Conservation (phyloP, 2,113 vertebrate genomes). For the Willisornis vidua region DNA sequence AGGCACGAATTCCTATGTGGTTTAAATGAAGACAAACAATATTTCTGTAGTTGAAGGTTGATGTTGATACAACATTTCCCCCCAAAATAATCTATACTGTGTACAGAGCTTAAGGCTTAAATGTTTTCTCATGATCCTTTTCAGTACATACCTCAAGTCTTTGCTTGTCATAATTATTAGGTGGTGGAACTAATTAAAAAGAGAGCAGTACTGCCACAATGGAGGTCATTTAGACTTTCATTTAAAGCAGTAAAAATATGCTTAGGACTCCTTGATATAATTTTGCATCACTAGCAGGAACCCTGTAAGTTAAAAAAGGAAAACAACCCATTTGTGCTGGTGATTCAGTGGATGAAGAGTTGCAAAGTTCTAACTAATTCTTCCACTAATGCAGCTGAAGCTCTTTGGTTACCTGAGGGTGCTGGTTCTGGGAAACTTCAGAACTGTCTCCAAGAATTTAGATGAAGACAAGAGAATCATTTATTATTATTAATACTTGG, state of each 20-base stretch:
- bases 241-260: slow-evolving; percentile 2
- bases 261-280: neutral
- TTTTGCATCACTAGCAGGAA: neutral
- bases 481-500: neutral
- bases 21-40: neutral
- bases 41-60: neutral
- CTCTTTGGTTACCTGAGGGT: neutral
- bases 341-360: slow-evolving; percentile 17
- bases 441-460: neutral
- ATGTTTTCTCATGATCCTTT: neutral
- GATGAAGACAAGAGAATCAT: neutral
- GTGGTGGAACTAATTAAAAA: neutral
- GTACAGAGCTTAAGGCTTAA: neutral
- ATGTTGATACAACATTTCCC: neutral
- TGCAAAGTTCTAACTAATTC: slow-evolving; percentile 32
- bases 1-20: neutral
- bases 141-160: neutral
- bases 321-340: neutral
- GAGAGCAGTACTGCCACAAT: neutral
- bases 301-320: slow-evolving; percentile 1
- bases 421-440: neutral
- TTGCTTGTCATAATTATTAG: neutral
- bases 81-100: neutral
- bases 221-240: neutral
- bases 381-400: slow-evolving; percentile 23